phyloP scores from a whole-genome alignment of 2,797 vertebrate genomes.

The Pelobates cultripes region DNA sequence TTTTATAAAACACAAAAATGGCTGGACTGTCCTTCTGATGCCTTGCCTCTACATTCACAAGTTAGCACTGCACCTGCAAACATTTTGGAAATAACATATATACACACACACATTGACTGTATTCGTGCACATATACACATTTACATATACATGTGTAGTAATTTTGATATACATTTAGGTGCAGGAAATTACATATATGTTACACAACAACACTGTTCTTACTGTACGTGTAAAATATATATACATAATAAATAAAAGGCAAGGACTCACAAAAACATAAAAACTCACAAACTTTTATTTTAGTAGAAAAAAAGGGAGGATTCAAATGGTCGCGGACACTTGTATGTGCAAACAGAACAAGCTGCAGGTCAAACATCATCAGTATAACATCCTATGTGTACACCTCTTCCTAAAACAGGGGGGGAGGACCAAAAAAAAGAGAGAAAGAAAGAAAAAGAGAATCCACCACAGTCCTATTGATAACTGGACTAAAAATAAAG shows the following conservation, averaged over 20 bases:
- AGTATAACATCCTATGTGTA: not conserved
- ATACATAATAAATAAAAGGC: slow-evolving; percentile 8
- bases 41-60: no score
- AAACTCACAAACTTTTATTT: slow-evolving; percentile 86
- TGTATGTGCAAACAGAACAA: slow-evolving; percentile 71
- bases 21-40: no score
- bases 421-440: not conserved
- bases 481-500: not conserved
- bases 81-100: no score
- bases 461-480: not conserved
- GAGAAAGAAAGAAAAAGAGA: not conserved
- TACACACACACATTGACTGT: no score
- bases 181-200: not conserved
- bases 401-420: not conserved
- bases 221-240: not conserved
- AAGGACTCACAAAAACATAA: slow-evolving; percentile 74
- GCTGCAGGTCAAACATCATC: slow-evolving; percentile 56
- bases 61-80: no score
- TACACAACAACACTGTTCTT: not conserved
- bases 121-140: not conserved
- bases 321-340: slow-evolving; percentile 75
- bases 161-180: not conserved
- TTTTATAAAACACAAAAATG: no score
- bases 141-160: not conserved
- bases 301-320: slow-evolving; percentile 70